Evolutionary conservation across 2,888 invertebrate species (phyloP).

Genomic region (Noctua janthe): DNA sequence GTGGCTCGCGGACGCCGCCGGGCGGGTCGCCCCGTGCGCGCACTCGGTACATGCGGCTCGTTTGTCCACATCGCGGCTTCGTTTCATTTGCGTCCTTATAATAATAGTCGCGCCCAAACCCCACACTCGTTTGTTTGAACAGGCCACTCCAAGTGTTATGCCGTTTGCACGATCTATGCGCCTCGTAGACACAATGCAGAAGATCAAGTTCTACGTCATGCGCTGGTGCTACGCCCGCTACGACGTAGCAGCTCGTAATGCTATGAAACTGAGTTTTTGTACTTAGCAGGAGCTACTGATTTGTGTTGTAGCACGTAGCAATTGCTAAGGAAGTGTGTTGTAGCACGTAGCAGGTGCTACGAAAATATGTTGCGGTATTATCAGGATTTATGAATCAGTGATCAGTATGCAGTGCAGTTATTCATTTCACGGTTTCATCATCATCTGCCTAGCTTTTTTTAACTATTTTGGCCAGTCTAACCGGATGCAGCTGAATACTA

Average conservation of each 20-base stretch:
- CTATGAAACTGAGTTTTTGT: not conserved
- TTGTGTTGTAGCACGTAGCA: not conserved
- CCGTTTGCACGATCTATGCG: not conserved
- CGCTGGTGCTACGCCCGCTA: not conserved
- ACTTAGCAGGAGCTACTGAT: not conserved
- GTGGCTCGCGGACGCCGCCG: not conserved
- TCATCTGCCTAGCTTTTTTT: no score
- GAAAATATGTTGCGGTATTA: not conserved
- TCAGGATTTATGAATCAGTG: not conserved
- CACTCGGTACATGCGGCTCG: not conserved
- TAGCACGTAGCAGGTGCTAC: not conserved
- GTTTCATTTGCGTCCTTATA: slow-evolving; percentile 32
- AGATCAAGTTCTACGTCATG: not conserved
- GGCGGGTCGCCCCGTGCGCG: not conserved
- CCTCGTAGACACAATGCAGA: slow-evolving; percentile 13
- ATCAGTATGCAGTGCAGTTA: not conserved
- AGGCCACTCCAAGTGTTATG: slow-evolving; percentile 3
- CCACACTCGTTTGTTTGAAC: slow-evolving; percentile 17
- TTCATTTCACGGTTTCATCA: not conserved
- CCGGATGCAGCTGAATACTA: no score
- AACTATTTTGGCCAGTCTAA: no score
- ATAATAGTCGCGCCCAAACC: slow-evolving; percentile 19
- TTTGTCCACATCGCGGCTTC: not conserved
- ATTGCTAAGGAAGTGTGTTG: not conserved
- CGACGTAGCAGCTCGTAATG: not conserved